Conservation (phyloP, 2,888 invertebrate species). For the Colostygia pectinataria region DNA sequence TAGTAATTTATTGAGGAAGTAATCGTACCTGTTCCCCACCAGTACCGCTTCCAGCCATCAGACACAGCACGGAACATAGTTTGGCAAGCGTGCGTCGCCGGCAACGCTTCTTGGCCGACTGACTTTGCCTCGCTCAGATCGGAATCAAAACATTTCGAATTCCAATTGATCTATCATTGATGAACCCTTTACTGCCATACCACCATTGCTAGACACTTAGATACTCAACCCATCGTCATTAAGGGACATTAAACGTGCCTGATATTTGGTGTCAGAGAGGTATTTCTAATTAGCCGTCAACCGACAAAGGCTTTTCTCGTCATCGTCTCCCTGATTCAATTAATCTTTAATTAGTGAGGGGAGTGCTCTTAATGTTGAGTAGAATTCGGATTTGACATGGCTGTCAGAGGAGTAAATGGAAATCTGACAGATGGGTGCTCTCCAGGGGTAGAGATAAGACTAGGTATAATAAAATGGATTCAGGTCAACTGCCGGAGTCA, state of each 20-base stretch:
- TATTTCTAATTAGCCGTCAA: slow-evolving; percentile 33
- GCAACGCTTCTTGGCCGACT: slow-evolving; percentile 71
- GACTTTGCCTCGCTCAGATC: slow-evolving; percentile 34
- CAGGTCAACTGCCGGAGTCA: slow-evolving; percentile 59
- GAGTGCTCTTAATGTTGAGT: slow-evolving; percentile 78
- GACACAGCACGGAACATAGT: slow-evolving; percentile 74
- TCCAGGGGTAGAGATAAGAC: slow-evolving; percentile 17
- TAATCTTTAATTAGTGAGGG: slow-evolving; percentile 77
- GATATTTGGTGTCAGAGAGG: slow-evolving; percentile 14
- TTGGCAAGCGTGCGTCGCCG: slow-evolving; percentile 59
- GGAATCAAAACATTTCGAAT: slow-evolving; percentile 42
- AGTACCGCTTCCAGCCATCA: slow-evolving; percentile 76
- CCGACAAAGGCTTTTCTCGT: slow-evolving; percentile 59
- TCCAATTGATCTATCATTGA: slow-evolving; percentile 24
- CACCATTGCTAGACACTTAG: neutral
- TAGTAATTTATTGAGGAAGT: slow-evolving; percentile 60
- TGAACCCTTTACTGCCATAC: neutral
- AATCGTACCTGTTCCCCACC: slow-evolving; percentile 80
- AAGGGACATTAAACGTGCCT: neutral
- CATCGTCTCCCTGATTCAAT: slow-evolving; percentile 68
- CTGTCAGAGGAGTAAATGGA: slow-evolving; percentile 73
- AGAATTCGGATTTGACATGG: slow-evolving; percentile 70
- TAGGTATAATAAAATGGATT: slow-evolving; percentile 53
- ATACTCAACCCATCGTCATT: slow-evolving; percentile 3
- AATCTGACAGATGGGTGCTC: slow-evolving; percentile 60